A percentile compares a stretch with the other conserved stretches of the same genome.
Conservation (phyloP, 2,797 vertebrate species). For the Hippoglossus hippoglossus region DNA sequence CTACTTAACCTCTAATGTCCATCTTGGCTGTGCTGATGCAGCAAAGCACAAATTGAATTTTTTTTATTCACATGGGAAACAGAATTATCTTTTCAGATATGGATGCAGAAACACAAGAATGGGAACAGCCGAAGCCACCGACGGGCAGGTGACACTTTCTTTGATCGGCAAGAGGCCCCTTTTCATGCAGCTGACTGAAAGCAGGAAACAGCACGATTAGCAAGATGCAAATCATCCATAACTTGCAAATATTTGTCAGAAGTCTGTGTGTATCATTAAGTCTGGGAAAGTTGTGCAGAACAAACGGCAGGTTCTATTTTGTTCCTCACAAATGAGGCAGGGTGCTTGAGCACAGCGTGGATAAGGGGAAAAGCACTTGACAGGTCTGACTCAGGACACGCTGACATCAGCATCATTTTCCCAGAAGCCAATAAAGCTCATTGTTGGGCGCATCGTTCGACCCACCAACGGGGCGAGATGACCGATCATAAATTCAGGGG, state of each 20-base stretch:
- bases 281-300: slow-evolving; percentile 7
- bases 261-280: slow-evolving; percentile 3
- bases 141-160: slow-evolving; percentile 31
- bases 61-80: slow-evolving; percentile 21
- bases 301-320: slow-evolving; percentile 21
- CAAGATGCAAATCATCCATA: slow-evolving; percentile 51
- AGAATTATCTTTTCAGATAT: slow-evolving; percentile 8
- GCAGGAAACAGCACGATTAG: slow-evolving; percentile 39
- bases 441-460: slow-evolving; percentile 60
- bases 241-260: slow-evolving; percentile 44
- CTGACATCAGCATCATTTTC: slow-evolving; percentile 79
- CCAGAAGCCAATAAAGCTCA: slow-evolving; percentile 71
- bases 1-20: slow-evolving; percentile 14
- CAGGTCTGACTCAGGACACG: slow-evolving; percentile 75
- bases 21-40: slow-evolving; percentile 4
- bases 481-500: slow-evolving; percentile 41
- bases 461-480: slow-evolving; percentile 45
- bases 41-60: slow-evolving; percentile 15
- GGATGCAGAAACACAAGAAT: neutral
- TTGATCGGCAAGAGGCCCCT: slow-evolving; percentile 12
- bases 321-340: slow-evolving; percentile 29
- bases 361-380: slow-evolving; percentile 49
- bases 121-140: slow-evolving; percentile 2
- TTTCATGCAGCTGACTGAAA: slow-evolving; percentile 40
- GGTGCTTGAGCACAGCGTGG: slow-evolving; percentile 21